These are phyloP conservation scores for Diloba caeruleocephala DNA, from an alignment of 2,888 invertebrate genomes.

Conservation along the genomic window DNA sequence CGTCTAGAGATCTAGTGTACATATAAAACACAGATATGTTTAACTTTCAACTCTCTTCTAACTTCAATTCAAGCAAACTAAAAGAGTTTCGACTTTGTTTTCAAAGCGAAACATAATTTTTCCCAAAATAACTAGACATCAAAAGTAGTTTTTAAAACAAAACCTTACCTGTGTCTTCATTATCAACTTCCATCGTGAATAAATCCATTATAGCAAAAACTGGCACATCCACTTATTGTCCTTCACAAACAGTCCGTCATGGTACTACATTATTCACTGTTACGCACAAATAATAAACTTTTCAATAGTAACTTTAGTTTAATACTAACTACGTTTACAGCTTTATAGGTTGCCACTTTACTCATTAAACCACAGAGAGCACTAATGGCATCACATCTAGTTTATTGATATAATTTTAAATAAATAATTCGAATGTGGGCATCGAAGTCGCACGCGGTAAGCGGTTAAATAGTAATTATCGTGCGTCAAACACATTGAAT, in stretches of 20 bases:
- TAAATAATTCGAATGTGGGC: conserved; percentile 20
- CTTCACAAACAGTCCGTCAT: conserved; percentile 30
- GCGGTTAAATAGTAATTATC: conserved; percentile 21
- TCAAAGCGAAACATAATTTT: too few species aligned
- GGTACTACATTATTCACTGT: conserved; percentile 24
- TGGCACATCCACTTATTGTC: conserved; percentile 27
- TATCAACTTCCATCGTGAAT: conserved; percentile 45
- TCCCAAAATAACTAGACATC: too few species aligned
- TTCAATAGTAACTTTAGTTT: conserved; percentile 13
- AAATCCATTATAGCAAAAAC: conserved; percentile 22
- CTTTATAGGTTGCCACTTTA: too few species aligned
- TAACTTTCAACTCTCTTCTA: too few species aligned
- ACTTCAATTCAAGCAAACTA: too few species aligned
- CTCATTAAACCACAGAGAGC: conserved; percentile 18
- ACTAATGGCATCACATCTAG: conserved; percentile 40
- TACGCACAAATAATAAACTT: conserved; percentile 3
- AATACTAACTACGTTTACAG: conserved; percentile 15
- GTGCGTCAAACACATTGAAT: conserved; percentile 44
- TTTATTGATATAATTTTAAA: conserved; percentile 47
- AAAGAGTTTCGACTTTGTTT: too few species aligned
- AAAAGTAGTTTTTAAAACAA: conserved; percentile 2
- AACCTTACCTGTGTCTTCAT: conserved; percentile 47
- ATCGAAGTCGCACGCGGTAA: conserved; percentile 24
- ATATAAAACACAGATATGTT: too few species aligned
- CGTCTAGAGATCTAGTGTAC: too few species aligned